Evolutionary conservation across 1,140 invertebrate species (phyloP).

Genomic region (Agrypnia vestita): DNA sequence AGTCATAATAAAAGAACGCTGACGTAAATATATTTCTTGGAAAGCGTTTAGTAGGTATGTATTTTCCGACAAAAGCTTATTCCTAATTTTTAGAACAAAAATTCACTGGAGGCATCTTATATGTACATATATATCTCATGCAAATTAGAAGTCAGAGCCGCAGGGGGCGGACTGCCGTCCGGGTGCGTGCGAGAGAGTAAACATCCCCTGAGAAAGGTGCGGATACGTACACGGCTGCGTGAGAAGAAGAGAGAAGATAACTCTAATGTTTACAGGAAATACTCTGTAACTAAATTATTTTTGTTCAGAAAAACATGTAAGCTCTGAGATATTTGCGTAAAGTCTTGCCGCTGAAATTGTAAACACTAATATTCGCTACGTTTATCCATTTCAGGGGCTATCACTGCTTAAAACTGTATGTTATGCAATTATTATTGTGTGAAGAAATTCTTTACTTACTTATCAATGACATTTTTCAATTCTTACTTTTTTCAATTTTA

Average conservation of each 20-base stretch:
- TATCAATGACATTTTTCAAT: too few species aligned
- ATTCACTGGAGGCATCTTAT: slow-evolving; percentile 14
- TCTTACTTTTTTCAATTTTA: too few species aligned
- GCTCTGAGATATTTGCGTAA: neutral
- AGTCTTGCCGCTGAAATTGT: neutral
- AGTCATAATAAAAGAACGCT: too few species aligned
- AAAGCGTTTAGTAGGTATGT: too few species aligned
- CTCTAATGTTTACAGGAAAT: slow-evolving; percentile 13
- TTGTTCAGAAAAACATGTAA: neutral
- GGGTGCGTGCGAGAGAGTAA: neutral
- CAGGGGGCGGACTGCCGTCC: neutral
- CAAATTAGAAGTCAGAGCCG: slow-evolving; percentile 36
- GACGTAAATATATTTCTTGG: too few species aligned
- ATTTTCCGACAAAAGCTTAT: too few species aligned
- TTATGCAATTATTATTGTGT: too few species aligned
- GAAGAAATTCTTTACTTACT: too few species aligned
- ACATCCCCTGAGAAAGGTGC: neutral
- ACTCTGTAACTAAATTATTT: slow-evolving; percentile 11
- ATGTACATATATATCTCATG: slow-evolving; percentile 40
- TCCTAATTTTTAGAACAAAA: neutral
- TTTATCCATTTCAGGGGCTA: too few species aligned
- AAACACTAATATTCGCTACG: too few species aligned
- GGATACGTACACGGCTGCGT: neutral
- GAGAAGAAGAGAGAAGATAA: slow-evolving; percentile 2
- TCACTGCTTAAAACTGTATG: too few species aligned